Evolutionary conservation across 2,888 invertebrate genomes (phyloP).

Genomic region (Mycalesis mineus): DNA sequence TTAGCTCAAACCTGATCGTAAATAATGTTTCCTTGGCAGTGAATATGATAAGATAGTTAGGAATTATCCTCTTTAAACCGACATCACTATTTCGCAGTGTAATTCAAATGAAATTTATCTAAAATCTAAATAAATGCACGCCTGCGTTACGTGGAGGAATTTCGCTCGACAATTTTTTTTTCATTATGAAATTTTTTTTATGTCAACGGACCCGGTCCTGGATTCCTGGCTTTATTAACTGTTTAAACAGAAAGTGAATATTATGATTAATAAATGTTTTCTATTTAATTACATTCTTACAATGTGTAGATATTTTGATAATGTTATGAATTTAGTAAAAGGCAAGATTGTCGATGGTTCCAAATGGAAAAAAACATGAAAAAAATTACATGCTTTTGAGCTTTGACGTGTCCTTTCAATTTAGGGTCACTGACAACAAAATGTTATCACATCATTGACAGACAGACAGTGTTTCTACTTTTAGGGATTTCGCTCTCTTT

Average conservation of each 20-base stretch:
- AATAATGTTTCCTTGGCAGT: slow-evolving; percentile 9
- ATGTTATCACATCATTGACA: background rate
- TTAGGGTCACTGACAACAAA: background rate
- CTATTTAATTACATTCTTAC: too few species aligned
- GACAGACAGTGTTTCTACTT: too few species aligned
- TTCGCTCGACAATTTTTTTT: slow-evolving; percentile 43
- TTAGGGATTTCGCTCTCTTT: too few species aligned
- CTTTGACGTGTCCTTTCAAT: background rate
- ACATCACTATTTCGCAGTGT: slow-evolving; percentile 40
- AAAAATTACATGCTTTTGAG: too few species aligned
- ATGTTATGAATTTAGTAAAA: too few species aligned
- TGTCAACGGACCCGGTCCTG: too few species aligned
- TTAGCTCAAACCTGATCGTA: slow-evolving; percentile 44
- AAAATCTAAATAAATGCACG: slow-evolving; percentile 40
- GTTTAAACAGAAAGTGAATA: too few species aligned
- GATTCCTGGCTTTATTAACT: background rate
- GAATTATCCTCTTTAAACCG: slow-evolving; percentile 33
- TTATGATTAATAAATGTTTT: too few species aligned
- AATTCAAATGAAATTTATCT: slow-evolving; percentile 31
- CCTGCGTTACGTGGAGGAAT: slow-evolving; percentile 65
- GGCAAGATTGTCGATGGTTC: too few species aligned
- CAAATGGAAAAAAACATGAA: too few species aligned
- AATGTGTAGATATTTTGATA: too few species aligned
- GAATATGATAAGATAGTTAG: slow-evolving; percentile 6
- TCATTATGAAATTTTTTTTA: slow-evolving; percentile 9